A percentile compares a stretch with the other conserved stretches of the same genome.
Conservation (phyloP, 2,888 invertebrate species). For the Argyresthia albistria region DNA sequence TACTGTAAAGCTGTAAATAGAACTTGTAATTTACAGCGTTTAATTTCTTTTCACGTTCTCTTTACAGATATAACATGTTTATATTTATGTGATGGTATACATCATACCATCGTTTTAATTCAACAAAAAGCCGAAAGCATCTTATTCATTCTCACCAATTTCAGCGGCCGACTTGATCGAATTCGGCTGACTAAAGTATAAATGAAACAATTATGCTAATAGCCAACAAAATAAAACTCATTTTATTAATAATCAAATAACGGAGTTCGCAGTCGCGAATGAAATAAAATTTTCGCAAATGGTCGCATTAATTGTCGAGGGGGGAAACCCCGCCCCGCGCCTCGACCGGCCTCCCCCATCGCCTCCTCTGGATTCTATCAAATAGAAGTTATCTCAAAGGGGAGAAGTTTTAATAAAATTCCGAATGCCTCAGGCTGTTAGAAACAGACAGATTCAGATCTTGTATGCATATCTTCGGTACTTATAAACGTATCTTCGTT, state of each 20-base stretch:
- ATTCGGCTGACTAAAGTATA: slow-evolving; percentile 43
- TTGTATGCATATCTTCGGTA: slow-evolving; percentile 41
- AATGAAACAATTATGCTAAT: slow-evolving; percentile 69
- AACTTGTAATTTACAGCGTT: too few relatives aligned
- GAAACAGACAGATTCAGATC: slow-evolving; percentile 45
- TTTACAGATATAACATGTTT: too few relatives aligned
- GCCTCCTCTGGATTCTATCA: slow-evolving; percentile 47
- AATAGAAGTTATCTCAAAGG: slow-evolving; percentile 65
- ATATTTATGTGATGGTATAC: too few relatives aligned
- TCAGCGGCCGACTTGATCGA: slow-evolving; percentile 40
- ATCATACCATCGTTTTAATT: too few relatives aligned
- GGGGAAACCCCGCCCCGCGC: slow-evolving; percentile 19
- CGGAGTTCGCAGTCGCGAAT: slow-evolving; percentile 55
- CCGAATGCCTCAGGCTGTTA: slow-evolving; percentile 51
- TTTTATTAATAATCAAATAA: slow-evolving; percentile 69
- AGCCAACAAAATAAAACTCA: slow-evolving; percentile 64
- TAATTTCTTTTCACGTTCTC: too few relatives aligned
- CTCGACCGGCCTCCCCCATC: slow-evolving; percentile 8
- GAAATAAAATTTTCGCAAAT: slow-evolving; percentile 64
- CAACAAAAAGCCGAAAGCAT: too few relatives aligned
- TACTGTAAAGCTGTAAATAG: too few relatives aligned
- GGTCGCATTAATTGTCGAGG: slow-evolving; percentile 56
- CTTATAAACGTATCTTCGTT: slow-evolving; percentile 36
- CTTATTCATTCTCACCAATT: slow-evolving; percentile 18
- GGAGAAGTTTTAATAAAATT: slow-evolving; percentile 69